Evolutionary conservation across 2,888 invertebrate genomes (phyloP).

Genomic region (Myathropa florea): DNA sequence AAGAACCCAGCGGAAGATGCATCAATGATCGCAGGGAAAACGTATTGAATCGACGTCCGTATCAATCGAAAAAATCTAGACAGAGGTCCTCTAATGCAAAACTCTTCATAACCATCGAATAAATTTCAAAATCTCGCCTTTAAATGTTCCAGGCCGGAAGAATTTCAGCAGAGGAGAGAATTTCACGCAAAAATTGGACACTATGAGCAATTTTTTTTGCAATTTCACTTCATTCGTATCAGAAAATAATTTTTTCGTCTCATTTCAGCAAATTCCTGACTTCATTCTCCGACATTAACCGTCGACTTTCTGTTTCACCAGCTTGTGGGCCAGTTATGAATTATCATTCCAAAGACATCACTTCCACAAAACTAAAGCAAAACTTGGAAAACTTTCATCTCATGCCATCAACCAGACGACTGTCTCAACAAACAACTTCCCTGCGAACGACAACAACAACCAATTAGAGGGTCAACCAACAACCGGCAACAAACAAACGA

Average conservation of each 20-base stretch:
- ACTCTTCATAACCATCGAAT: too few relatives aligned
- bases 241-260: neutral
- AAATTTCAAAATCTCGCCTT: too few relatives aligned
- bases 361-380: neutral
- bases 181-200: too few relatives aligned
- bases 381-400: neutral
- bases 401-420: neutral
- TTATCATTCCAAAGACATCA: neutral
- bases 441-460: too few relatives aligned
- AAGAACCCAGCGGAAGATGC: too few relatives aligned
- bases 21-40: too few relatives aligned
- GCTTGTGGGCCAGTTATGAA: neutral
- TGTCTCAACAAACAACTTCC: neutral
- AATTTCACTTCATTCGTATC: neutral
- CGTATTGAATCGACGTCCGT: too few relatives aligned
- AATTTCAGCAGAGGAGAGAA: too few relatives aligned
- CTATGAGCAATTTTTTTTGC: neutral
- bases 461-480: neutral
- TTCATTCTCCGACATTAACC: neutral
- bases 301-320: neutral
- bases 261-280: neutral
- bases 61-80: too few relatives aligned
- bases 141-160: too few relatives aligned
- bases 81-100: too few relatives aligned
- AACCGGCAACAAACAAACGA: too few relatives aligned